A percentile compares a stretch with the other conserved stretches of the same genome.
phyloP scores from a whole-genome alignment of 2,113 vertebrate species.

The Cyphomyrus plagiostoma region DNA sequence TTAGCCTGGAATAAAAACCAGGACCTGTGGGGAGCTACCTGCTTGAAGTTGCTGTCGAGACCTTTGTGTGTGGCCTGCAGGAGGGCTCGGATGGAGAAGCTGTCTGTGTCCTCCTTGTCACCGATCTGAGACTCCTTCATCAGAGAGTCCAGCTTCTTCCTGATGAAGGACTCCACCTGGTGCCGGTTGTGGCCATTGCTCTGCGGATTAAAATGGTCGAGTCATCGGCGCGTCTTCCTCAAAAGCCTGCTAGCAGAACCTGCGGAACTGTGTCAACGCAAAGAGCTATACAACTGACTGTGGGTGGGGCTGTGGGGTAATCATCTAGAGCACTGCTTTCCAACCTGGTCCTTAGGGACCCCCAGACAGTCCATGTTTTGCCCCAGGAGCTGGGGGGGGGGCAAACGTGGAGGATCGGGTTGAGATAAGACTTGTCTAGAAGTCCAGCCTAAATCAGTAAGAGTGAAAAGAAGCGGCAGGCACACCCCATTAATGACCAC shows the following conservation, averaged over 20 bases:
- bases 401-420: not conserved
- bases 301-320: not conserved
- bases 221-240: slow-evolving; percentile 19
- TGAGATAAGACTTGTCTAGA: not conserved
- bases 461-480: not conserved
- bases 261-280: not conserved
- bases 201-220: slow-evolving; percentile 54
- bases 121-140: slow-evolving; percentile 88
- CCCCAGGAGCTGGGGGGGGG: not conserved
- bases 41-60: slow-evolving; percentile 79
- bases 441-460: not conserved
- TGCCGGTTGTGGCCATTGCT: slow-evolving; percentile 76
- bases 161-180: slow-evolving; percentile 88
- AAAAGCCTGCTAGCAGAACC: not conserved
- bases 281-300: not conserved
- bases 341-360: not conserved
- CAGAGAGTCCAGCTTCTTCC: slow-evolving; percentile 90
- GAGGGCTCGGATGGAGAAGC: slow-evolving; percentile 87
- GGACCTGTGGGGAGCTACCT: slow-evolving; percentile 58
- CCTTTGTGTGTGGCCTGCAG: slow-evolving; percentile 87
- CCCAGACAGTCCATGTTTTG: not conserved
- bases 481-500: not conserved
- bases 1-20: not conserved
- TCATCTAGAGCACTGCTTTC: not conserved
- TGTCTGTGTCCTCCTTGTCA: slow-evolving; percentile 91